Conservation (phyloP, 2,888 invertebrate species). For the Eupithecia dodoneata region DNA sequence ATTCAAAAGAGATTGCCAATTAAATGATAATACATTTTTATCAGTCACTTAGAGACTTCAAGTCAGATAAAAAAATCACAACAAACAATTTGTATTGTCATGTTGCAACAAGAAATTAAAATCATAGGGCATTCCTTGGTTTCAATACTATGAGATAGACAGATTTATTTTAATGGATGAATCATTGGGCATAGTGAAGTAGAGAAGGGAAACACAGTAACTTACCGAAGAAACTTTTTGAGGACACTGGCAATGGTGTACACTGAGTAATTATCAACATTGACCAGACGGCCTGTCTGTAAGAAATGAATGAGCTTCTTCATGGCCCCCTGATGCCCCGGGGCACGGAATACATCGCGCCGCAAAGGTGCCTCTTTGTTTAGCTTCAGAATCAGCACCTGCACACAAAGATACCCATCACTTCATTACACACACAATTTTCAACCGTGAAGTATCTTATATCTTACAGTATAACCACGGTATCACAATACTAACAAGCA, state of each 20-base stretch:
- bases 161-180: neutral
- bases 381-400: conserved; percentile 95
- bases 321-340: conserved; percentile 97
- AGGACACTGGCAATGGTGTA: conserved; percentile 99
- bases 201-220: neutral
- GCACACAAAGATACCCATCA: conserved; percentile 37
- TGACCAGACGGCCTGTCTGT: conserved; percentile 94
- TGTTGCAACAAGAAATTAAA: neutral
- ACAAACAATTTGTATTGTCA: neutral
- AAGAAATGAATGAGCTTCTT: conserved; percentile 96
- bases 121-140: neutral
- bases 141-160: neutral
- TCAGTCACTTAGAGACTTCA: neutral
- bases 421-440: conserved; percentile 8
- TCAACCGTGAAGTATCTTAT: conserved; percentile 6
- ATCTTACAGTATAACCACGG: conserved; percentile 1
- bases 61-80: neutral
- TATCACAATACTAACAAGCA: conserved; percentile 87
- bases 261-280: conserved; percentile 97
- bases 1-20: neutral
- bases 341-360: conserved; percentile 97
- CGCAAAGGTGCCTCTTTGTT: conserved; percentile 97
- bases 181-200: neutral
- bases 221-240: conserved; percentile 94
- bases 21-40: neutral